These are phyloP conservation scores for Clarias gariepinus DNA, from an alignment of 2,113 vertebrate genomes.

Conservation along the genomic window DNA sequence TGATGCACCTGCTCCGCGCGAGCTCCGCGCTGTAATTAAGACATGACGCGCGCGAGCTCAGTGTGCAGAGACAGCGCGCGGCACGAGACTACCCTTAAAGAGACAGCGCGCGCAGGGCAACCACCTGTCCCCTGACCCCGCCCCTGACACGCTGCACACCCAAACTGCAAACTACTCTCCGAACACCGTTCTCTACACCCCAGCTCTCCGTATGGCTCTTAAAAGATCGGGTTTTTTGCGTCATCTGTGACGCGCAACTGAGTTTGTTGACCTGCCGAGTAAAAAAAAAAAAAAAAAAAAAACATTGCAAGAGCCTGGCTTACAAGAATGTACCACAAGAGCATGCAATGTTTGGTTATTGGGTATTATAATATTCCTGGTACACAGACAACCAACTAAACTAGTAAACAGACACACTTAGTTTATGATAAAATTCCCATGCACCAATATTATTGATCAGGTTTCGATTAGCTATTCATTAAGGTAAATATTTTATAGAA, in stretches of 20 bases:
- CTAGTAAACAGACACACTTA: no score
- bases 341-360: not conserved
- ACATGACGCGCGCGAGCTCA: conserved; percentile 10
- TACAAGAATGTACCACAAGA: not conserved
- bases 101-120: conserved; percentile 14
- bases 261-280: not conserved
- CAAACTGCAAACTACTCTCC: not conserved
- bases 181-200: not conserved
- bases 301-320: not conserved
- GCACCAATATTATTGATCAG: no score
- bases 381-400: not conserved
- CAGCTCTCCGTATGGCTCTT: not conserved
- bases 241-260: not conserved
- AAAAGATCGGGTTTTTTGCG: not conserved
- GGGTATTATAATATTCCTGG: not conserved
- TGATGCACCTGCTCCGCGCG: not conserved
- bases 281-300: not conserved
- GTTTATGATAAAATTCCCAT: no score
- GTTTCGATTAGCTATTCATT: no score
- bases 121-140: not conserved
- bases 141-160: not conserved
- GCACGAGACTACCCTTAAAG: conserved; percentile 45
- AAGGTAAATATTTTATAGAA: no score
- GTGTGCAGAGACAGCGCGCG: not conserved
- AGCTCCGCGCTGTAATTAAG: conserved; percentile 21